These are phyloP conservation scores for Philereme vetulata DNA, from an alignment of 2,888 invertebrate genomes.

Conservation along the genomic window DNA sequence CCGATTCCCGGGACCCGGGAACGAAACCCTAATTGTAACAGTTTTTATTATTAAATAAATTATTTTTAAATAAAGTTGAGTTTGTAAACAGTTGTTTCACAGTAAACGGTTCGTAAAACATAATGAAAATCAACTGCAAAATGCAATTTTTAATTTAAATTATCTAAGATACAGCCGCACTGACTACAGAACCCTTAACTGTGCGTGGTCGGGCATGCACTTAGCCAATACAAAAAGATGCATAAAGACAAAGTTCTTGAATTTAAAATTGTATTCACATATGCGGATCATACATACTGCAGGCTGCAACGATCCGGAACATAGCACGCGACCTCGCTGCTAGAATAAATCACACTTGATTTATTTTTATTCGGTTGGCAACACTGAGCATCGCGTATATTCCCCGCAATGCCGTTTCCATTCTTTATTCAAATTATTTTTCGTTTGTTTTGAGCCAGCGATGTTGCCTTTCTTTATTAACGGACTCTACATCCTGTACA, in stretches of 20 bases:
- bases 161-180: too few species aligned
- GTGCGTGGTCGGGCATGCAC: too few species aligned
- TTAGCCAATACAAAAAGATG: neutral
- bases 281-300: constrained; percentile 55
- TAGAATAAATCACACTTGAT: constrained; percentile 79
- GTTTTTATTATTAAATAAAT: too few species aligned
- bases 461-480: constrained; percentile 23
- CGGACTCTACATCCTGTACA: constrained; percentile 9
- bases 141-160: too few species aligned
- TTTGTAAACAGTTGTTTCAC: too few species aligned
- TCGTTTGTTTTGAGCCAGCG: constrained; percentile 48
- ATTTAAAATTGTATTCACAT: constrained; percentile 50
- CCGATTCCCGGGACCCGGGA: too few species aligned
- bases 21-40: too few species aligned
- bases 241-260: constrained; percentile 28
- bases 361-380: constrained; percentile 81
- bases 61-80: too few species aligned
- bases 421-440: constrained; percentile 68
- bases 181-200: too few species aligned
- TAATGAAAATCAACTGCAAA: too few species aligned
- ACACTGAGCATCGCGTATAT: constrained; percentile 58
- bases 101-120: too few species aligned
- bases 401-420: constrained; percentile 57
- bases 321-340: constrained; percentile 60
- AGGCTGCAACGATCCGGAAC: constrained; percentile 56